These are phyloP conservation scores for Monochamus saltuarius DNA, from an alignment of 1,140 invertebrate species.

Conservation along the genomic window DNA sequence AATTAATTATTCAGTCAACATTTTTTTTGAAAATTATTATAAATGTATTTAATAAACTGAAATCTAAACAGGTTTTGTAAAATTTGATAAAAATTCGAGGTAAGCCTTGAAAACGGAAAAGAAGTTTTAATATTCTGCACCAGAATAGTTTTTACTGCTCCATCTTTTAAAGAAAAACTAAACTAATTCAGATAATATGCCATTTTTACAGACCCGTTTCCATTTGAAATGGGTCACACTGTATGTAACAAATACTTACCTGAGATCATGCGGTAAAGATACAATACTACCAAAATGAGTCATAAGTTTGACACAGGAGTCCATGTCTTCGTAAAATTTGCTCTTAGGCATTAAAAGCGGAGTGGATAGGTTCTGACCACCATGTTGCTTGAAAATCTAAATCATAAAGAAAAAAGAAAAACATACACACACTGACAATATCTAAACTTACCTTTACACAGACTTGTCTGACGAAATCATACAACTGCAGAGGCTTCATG, in stretches of 20 bases:
- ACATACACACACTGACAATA: not conserved
- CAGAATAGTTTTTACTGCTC: no score
- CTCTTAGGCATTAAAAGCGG: conserved; percentile 77
- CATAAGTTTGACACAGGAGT: conserved; percentile 77
- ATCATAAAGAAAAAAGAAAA: conserved; percentile 30
- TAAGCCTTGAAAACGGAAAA: no score
- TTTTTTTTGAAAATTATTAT: no score
- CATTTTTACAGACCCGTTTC: no score
- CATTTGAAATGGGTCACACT: no score
- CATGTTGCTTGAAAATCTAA: conserved; percentile 74
- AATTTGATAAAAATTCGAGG: no score
- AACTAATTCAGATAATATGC: no score
- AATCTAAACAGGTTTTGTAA: no score
- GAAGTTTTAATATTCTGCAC: no score
- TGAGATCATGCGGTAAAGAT: conserved; percentile 74
- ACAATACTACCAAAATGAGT: conserved; percentile 80
- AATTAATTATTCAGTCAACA: no score
- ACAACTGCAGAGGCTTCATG: conserved; percentile 35
- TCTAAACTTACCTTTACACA: conserved; percentile 38
- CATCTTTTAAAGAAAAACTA: no score
- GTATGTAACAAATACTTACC: conserved; percentile 45
- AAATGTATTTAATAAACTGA: no score
- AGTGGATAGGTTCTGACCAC: conserved; percentile 71
- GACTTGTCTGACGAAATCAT: conserved; percentile 41
- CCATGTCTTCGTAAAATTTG: conserved; percentile 57